phyloP scores from a whole-genome alignment of 2,113 vertebrate genomes.

The Callocephalon fimbriatum region DNA sequence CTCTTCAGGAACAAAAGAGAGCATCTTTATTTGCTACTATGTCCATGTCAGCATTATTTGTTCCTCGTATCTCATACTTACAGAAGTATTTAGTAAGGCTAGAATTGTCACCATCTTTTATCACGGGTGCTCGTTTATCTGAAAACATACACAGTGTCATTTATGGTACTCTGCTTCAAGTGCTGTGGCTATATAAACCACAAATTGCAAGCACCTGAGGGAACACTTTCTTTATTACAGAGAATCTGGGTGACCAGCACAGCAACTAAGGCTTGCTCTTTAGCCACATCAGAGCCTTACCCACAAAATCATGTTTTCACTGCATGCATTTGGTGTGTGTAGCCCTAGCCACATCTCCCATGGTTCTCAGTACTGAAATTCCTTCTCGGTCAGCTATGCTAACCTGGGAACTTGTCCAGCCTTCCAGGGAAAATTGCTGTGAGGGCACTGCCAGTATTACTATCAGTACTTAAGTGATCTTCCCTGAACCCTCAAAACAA shows the following conservation, averaged over 20 bases:
- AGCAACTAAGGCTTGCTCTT: background rate
- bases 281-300: background rate
- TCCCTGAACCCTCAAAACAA: background rate
- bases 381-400: background rate
- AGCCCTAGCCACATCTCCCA: background rate
- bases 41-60: background rate
- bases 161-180: background rate
- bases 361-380: background rate
- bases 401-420: background rate
- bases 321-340: background rate
- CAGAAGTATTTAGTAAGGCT: background rate
- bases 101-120: background rate
- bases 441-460: background rate
- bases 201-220: background rate
- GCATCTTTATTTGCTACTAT: background rate
- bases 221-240: background rate
- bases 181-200: background rate
- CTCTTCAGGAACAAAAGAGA: background rate
- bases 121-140: background rate
- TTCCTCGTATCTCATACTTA: background rate
- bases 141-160: background rate
- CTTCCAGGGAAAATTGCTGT: background rate
- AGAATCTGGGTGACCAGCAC: background rate
- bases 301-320: background rate
- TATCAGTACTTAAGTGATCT: background rate